Base-by-base conservation (phyloP, 1,140 invertebrate genomes). In the Zaprionus gabonicus region DNA sequence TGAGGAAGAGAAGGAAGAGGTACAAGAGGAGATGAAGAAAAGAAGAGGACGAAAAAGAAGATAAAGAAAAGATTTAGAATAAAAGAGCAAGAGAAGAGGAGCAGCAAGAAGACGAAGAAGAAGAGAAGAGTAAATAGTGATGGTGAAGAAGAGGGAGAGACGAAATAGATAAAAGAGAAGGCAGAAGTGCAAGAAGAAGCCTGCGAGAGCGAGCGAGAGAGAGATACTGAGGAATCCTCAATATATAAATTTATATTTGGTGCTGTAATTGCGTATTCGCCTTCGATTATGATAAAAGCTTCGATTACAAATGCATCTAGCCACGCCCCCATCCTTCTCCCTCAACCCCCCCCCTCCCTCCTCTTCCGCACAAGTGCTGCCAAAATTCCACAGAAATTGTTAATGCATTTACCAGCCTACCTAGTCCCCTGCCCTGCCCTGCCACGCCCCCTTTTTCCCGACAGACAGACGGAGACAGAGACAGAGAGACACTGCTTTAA, bases 401-500 rank as follows among this genome's bases (percentile, higher is more conserved):
- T 9, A 4, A 46, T 17, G 41, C 41, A 46, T 46, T 46, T 46
- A 46, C 41, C 41, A 9, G 5, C 41, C 41, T 17, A 9, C 41
- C 41, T 20, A 10, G 51, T 12, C 20, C 20, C 15, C 53, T 56
- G 2, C 2, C 9, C 51, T 13, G 25, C 51, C 51, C 9, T 23
- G 4, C 51, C 51, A 28, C 25, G 15, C 25, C 12, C 51, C 34
- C 13, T 9, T 38, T 28, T 9, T 5, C 4, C 12, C 4, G 15
- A 46, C 46, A 25, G 10, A 49, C 41, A 70, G 53, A 66, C 46
- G 41, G 46, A 68, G 55, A 28, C 9, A 13, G 20, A 55, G 38
- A 38, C 63, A 69, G 62, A 77, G 77, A 69, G 10, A 75, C 72
- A 82, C 83, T 80, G 83, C 83, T 87, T 87, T 83, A 88, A 78